Evolutionary conservation across 1,140 invertebrate genomes (phyloP).

Genomic region (Battus philenor): DNA sequence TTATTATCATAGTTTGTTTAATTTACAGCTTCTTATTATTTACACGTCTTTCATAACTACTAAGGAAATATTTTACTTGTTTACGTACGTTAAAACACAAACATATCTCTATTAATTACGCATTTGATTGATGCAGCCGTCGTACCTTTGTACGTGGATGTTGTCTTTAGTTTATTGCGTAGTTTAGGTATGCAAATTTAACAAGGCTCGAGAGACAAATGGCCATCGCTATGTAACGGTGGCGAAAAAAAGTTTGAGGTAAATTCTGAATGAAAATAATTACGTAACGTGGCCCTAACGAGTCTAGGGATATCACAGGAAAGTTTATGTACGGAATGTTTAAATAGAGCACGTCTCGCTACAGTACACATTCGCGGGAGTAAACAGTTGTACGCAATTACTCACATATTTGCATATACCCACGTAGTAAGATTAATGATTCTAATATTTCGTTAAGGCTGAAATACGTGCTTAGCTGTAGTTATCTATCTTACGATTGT

Average conservation of each 20-base stretch:
- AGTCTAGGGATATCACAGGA: slow-evolving; percentile 1
- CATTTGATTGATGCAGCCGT: slow-evolving; percentile 3
- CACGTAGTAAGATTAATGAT: slow-evolving; percentile 37
- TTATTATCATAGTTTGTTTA: too few species aligned
- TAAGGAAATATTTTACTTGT: too few species aligned
- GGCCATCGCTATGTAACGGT: neutral
- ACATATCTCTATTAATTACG: slow-evolving; percentile 13
- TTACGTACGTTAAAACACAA: slow-evolving; percentile 3
- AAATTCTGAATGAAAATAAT: slow-evolving; percentile 4
- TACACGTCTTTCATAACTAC: too few species aligned
- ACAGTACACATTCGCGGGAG: slow-evolving; percentile 22
- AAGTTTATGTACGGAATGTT: slow-evolving; percentile 4
- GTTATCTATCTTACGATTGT: neutral
- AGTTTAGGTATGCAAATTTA: slow-evolving; percentile 1
- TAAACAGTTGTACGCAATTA: slow-evolving; percentile 34
- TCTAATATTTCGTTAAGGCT: slow-evolving; percentile 34
- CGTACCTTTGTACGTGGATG: slow-evolving; percentile 5
- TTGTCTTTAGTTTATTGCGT: slow-evolving; percentile 3
- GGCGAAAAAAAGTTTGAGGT: neutral
- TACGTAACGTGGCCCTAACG: slow-evolving; percentile 6
- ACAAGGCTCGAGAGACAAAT: neutral
- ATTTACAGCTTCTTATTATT: too few species aligned
- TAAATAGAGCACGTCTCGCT: neutral
- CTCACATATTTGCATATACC: slow-evolving; percentile 41
- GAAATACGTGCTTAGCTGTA: slow-evolving; percentile 18